phyloP scores from a whole-genome alignment of 2,888 invertebrate genomes.

The Choristoneura rosaceana region DNA sequence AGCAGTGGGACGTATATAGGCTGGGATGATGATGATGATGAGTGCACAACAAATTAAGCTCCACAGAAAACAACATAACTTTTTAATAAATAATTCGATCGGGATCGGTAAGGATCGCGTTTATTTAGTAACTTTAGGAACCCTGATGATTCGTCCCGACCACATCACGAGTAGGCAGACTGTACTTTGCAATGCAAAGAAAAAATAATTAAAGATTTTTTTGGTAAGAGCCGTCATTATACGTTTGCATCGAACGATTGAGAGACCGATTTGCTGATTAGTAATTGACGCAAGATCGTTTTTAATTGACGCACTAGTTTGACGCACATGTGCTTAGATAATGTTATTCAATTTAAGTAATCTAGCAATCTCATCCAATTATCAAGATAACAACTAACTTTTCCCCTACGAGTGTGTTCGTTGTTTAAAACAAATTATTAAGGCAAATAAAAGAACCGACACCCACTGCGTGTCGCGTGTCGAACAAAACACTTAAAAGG shows the following conservation, averaged over 20 bases:
- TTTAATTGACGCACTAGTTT: constrained; percentile 29
- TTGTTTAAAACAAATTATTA: not conserved
- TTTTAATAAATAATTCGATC: too few relatives aligned
- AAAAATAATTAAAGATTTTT: too few relatives aligned
- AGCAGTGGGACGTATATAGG: too few relatives aligned
- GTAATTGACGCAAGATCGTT: constrained; percentile 30
- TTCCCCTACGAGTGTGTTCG: not conserved
- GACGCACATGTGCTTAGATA: constrained; percentile 10
- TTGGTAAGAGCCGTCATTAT: too few relatives aligned
- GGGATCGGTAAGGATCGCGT: too few relatives aligned
- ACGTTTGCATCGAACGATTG: constrained; percentile 4
- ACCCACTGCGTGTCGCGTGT: not conserved
- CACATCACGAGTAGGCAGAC: too few relatives aligned
- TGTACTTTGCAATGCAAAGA: too few relatives aligned
- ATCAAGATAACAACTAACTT: constrained; percentile 5
- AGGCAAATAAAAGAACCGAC: not conserved
- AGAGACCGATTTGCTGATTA: not conserved
- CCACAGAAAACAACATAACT: too few relatives aligned
- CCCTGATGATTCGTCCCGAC: too few relatives aligned
- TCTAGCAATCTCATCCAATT: constrained; percentile 17
- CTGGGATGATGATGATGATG: too few relatives aligned
- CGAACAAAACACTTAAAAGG: not conserved
- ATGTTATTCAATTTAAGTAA: constrained; percentile 25
- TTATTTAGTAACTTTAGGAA: too few relatives aligned
- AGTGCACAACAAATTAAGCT: too few relatives aligned